These are phyloP conservation scores for Pristionchus arcanus DNA, from an alignment of 2,888 invertebrate genomes.

Conservation along the genomic window DNA sequence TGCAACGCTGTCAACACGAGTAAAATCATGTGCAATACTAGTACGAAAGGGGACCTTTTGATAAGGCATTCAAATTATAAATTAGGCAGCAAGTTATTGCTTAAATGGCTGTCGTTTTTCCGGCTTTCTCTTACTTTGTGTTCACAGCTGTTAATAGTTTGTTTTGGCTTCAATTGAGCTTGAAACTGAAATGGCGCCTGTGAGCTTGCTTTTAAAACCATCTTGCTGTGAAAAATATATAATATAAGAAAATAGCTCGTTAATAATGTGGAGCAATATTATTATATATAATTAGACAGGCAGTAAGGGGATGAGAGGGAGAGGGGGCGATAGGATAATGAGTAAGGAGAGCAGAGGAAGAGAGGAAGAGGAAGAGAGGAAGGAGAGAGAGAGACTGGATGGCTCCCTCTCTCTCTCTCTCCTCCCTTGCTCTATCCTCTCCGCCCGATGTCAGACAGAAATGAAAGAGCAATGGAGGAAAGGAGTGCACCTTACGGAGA, in stretches of 20 bases:
- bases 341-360: not conserved
- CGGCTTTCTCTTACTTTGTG: too few species aligned
- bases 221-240: too few species aligned
- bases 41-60: not conserved
- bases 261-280: too few species aligned
- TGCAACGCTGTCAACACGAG: not conserved
- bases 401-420: not conserved
- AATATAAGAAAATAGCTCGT: too few species aligned
- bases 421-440: not conserved
- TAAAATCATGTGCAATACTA: not conserved
- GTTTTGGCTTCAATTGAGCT: too few species aligned
- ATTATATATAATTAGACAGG: too few species aligned
- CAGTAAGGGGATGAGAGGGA: too few species aligned
- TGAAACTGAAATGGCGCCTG: too few species aligned
- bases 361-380: conserved; percentile 58
- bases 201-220: too few species aligned
- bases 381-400: conserved; percentile 37
- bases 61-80: not conserved
- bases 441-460: not conserved
- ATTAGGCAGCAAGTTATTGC: too few species aligned
- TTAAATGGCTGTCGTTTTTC: too few species aligned
- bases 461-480: conserved; percentile 9
- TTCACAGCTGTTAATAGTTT: too few species aligned
- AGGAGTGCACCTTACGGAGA: not conserved
- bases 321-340: conserved; percentile 22